These are phyloP conservation scores for Cochlearius cochlearius DNA, from an alignment of 2,113 vertebrate species.

Conservation along the genomic window DNA sequence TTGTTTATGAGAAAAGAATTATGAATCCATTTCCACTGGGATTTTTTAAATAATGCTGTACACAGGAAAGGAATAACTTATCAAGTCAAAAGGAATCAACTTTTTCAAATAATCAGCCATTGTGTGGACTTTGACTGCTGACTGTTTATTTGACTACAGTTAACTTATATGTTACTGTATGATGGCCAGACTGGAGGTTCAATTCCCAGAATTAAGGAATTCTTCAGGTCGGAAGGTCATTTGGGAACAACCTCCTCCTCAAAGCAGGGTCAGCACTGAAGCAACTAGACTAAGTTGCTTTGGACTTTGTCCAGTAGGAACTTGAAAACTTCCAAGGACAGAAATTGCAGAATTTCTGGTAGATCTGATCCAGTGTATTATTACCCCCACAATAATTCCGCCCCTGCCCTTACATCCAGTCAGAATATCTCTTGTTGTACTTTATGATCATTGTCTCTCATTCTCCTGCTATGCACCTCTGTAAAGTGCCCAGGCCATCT, in stretches of 20 bases:
- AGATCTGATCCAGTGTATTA: neutral
- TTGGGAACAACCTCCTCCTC: neutral
- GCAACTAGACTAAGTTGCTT: neutral
- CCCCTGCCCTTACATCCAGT: rapidly evolving
- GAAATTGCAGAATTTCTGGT: neutral
- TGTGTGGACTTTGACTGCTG: neutral
- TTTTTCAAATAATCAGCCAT: neutral
- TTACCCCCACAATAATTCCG: neutral
- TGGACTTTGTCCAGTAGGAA: neutral
- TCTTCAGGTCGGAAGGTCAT: neutral
- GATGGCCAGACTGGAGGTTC: neutral
- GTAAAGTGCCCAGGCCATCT: neutral
- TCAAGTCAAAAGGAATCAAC: neutral
- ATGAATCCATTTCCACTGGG: neutral
- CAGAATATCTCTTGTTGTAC: neutral
- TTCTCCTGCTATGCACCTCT: neutral
- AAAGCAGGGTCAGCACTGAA: neutral
- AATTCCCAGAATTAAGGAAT: neutral
- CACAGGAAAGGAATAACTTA: neutral
- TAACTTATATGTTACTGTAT: neutral
- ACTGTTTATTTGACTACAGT: neutral
- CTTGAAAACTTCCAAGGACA: neutral
- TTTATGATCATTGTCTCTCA: neutral
- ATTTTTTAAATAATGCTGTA: neutral
- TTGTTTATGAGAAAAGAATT: neutral